Conservation (phyloP, 2,888 invertebrate species). For the Pharmacophagus antenor region DNA sequence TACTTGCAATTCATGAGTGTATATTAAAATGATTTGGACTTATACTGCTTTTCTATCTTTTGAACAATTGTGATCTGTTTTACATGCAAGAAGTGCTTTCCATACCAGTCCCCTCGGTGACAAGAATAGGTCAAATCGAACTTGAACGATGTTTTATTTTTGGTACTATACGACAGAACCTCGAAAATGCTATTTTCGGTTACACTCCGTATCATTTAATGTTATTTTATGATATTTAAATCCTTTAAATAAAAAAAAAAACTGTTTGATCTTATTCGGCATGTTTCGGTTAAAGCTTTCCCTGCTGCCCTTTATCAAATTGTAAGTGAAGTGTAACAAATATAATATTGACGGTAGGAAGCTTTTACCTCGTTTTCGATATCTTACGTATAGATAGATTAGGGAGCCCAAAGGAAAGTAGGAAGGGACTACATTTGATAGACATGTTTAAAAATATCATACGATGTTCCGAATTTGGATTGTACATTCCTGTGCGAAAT, state of each 20-base stretch:
- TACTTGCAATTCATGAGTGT: too few species aligned
- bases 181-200: background rate
- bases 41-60: too few species aligned
- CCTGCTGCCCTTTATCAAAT: constrained; percentile 6
- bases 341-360: constrained; percentile 16
- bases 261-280: background rate
- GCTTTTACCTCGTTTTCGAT: constrained; percentile 18
- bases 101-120: too few species aligned
- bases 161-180: too few species aligned
- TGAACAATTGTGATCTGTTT: too few species aligned
- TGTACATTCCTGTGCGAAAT: background rate
- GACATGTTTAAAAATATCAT: constrained; percentile 11
- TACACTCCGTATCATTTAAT: background rate
- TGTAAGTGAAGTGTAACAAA: constrained; percentile 21
- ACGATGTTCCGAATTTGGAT: background rate
- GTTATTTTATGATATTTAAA: background rate
- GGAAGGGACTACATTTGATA: constrained; percentile 13
- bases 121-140: too few species aligned
- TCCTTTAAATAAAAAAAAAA: background rate
- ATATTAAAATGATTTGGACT: too few species aligned
- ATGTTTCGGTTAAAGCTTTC: background rate
- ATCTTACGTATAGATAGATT: constrained; percentile 14
- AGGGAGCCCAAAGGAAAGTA: constrained; percentile 1
- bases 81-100: too few species aligned
- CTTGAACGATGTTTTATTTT: too few species aligned